Evolutionary conservation across 2,113 vertebrate species (phyloP).

Genomic region (Pungitius pungitius): DNA sequence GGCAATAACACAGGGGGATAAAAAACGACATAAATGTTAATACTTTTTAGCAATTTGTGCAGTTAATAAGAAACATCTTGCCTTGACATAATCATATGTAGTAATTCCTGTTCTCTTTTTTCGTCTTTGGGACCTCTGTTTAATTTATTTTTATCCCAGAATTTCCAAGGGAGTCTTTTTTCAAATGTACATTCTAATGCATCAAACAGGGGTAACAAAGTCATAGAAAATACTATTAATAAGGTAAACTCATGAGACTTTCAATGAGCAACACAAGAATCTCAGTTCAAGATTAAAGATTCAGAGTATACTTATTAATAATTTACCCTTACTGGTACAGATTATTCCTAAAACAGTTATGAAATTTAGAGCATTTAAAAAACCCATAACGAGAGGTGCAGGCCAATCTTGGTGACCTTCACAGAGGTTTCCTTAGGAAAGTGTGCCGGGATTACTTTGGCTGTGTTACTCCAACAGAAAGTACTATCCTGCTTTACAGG

Average conservation of each 20-base stretch:
- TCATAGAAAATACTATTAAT: conserved; percentile 30
- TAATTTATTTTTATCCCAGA: conserved; percentile 46
- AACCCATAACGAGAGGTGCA: conserved; percentile 58
- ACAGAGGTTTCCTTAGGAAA: conserved; percentile 57
- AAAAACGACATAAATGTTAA: conserved; percentile 35
- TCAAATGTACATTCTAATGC: conserved; percentile 41
- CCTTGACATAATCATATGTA: conserved; percentile 29
- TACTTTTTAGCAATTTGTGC: conserved; percentile 31
- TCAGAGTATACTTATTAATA: conserved; percentile 50
- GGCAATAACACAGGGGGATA: neutral
- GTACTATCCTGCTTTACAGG: conserved; percentile 72
- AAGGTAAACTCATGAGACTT: conserved; percentile 46
- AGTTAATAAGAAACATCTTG: conserved; percentile 34
- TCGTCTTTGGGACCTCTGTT: conserved; percentile 25
- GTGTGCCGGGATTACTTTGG: conserved; percentile 67
- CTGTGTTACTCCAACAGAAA: conserved; percentile 65
- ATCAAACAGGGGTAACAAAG: conserved; percentile 33
- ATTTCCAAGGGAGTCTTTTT: conserved; percentile 34
- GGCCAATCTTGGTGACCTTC: conserved; percentile 76
- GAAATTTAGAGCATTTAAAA: conserved; percentile 71
- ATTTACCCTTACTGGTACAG: conserved; percentile 67
- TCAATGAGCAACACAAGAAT: conserved; percentile 50
- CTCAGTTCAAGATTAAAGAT: conserved; percentile 40
- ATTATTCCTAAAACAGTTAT: conserved; percentile 71
- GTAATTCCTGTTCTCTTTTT: conserved; percentile 40